Base-by-base conservation (phyloP, 2,888 invertebrate genomes). In the Gryllus longicercus region DNA sequence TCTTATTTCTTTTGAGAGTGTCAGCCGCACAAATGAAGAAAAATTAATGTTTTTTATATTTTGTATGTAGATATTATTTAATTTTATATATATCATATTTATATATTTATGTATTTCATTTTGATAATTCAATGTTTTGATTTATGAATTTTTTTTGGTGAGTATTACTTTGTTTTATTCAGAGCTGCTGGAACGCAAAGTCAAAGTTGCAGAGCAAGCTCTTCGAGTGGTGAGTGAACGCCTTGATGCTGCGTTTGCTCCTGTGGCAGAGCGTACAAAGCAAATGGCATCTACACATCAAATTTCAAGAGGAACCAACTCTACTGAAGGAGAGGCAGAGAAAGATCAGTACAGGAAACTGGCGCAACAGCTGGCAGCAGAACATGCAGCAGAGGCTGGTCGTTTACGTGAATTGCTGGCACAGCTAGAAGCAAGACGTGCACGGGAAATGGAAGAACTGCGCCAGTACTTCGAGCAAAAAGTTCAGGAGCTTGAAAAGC, bases 381-480 rank as follows among this genome's bases (percentile, higher is more conserved):
- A 63, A 16, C 63, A 63, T 4, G 63, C 63, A 18, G 63, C 63
- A 63, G 63, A 63, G n/a, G n/a, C 63, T 10, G 63, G 74, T 10
- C 63, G 63, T n/a, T n/a, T 63, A 63, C 63, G 63, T 16, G 63
- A 51, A 21, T 63, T 84, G 49, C 83, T 82, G 63, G 80, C 81
- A 23, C 93, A 93, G 84, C 86, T 94, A 50, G 91, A 91, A 80
- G 85, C 87, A 8, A 91, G 92, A 84, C 94, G 95, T 87, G 89
- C 91, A 63, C 91, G 91, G 82, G 93, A 95, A 86, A 92, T 95
- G 92, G 94, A 94, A 86, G 92, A 94, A 85, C 86, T 95, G 79
- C 89, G 95, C 77, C 93, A 91, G 14, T 95, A 95, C 85, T 95
- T 94, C 85, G 95, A 95, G 85, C 90, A 92, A 84, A 94, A 94